A percentile compares a stretch with the other conserved stretches of the same genome.
Conservation (phyloP, 37 sponge, comb jelly and placozoan species). For the Ephydatia muelleri region DNA sequence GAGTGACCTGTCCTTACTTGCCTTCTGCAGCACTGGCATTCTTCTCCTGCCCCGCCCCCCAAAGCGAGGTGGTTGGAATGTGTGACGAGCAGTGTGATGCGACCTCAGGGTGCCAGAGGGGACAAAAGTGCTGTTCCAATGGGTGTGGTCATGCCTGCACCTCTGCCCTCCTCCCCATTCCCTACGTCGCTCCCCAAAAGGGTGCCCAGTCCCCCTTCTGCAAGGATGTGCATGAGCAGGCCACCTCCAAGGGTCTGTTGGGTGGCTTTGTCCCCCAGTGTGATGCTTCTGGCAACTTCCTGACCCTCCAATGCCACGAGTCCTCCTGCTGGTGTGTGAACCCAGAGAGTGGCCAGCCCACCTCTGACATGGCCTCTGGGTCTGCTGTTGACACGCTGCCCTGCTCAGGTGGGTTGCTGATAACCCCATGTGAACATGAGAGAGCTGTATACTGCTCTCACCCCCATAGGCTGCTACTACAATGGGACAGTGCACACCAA, state of each 20-base stretch:
- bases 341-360: slow-evolving; percentile 17
- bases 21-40: not conserved
- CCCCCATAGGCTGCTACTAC: too few relatives aligned
- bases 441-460: too few relatives aligned
- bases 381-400: not conserved
- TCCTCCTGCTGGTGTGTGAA: slow-evolving; percentile 70
- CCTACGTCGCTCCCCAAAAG: not conserved
- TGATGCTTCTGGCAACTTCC: slow-evolving; percentile 21
- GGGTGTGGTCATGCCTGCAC: slow-evolving; percentile 68
- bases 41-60: slow-evolving; percentile 7
- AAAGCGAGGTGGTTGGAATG: slow-evolving; percentile 7
- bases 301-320: slow-evolving; percentile 37
- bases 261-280: slow-evolving; percentile 40
- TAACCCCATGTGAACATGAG: too few relatives aligned
- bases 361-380: slow-evolving; percentile 20
- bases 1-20: not conserved
- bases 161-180: slow-evolving; percentile 5
- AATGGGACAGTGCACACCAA: too few relatives aligned
- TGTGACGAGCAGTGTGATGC: slow-evolving; percentile 33
- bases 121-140: slow-evolving; percentile 70
- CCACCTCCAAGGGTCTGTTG: not conserved
- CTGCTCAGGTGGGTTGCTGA: slow-evolving; percentile 51
- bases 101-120: not conserved
- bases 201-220: slow-evolving; percentile 2
- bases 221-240: not conserved